Percentiles rank a stretch among this genome's conserved stretches.
Evolutionary conservation across 35 echinoderm and acorn worm genomes (phyloP).

Genomic region (Holothuria glaberrima): DNA sequence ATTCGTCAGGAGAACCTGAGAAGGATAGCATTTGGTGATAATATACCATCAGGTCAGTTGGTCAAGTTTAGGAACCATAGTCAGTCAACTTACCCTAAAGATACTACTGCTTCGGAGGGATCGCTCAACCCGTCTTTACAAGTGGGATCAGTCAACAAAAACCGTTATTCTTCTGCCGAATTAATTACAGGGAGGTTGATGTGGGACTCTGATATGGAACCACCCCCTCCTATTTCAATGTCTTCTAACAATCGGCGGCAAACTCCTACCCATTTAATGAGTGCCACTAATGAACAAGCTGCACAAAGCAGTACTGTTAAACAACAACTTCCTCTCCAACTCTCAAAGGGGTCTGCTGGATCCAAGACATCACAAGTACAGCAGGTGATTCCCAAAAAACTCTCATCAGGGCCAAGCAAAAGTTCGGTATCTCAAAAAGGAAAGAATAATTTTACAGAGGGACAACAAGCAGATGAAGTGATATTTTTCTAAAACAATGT

Average conservation of each 20-base stretch:
- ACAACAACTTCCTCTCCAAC: conserved; percentile 80
- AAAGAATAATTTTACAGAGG: conserved; percentile 5
- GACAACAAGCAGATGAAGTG: conserved; percentile 16
- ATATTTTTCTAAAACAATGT: conserved; percentile 31
- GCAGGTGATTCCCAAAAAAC: conserved; percentile 84
- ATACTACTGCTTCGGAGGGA: no score
- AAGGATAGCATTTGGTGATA: no score
- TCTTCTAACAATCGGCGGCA: conserved; percentile 33
- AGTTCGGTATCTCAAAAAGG: neutral
- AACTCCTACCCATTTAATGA: conserved; percentile 78
- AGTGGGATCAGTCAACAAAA: no score
- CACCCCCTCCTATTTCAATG: neutral
- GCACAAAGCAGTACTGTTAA: conserved; percentile 49
- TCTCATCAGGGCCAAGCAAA: conserved; percentile 48
- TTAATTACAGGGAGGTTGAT: neutral
- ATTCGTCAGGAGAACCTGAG: no score
- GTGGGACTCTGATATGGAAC: no score
- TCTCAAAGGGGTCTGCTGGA: conserved; percentile 47
- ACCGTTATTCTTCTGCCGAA: neutral
- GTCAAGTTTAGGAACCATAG: no score
- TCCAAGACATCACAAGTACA: conserved; percentile 43
- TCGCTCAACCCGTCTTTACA: no score
- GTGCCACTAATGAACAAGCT: conserved; percentile 76
- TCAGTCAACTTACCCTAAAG: no score
- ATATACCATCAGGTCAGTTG: no score